Base-by-base conservation (phyloP, 2,888 invertebrate species). In the Nudaria mundana region DNA sequence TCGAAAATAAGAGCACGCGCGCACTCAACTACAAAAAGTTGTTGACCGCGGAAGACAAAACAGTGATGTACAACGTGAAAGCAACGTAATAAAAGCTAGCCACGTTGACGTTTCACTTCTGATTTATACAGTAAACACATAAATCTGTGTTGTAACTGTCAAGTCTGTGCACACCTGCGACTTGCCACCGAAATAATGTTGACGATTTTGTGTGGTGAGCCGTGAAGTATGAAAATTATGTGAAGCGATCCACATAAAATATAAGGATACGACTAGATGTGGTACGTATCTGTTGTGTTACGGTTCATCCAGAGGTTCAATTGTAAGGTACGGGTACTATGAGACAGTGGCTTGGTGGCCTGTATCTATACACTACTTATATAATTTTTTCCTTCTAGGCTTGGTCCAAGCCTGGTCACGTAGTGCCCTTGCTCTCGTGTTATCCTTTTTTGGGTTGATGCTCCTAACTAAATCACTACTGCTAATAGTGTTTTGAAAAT, bases 61-160 rank as follows among this genome's bases (percentile, higher is more conserved):
- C 72, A 80, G 77, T 83, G 82, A 85, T 78, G 70, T 76, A 83
- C 74, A 65, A 69, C 69, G 56, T 53, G 62, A 66, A 66, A 71
- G 56, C 65, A 68, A 76, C 73, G 68, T 80, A 83, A 82, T 85
- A 84, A 83, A 75, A 79, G 73, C 69, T 63, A 56, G 59, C 55
- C 53, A 52, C 64, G 66, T 62, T 79, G 79, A 79, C 77, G 71
- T 69, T 70, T 71, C 68, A 66, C 63, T 58, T 69, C 70, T 88
- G 89, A 89, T 89, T 89, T 88, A 86, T 87, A 78, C 81, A 80
- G 88, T 87, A 88, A 89, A 89, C 89, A 88, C 85, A 89, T 89
- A 89, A 89, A 89, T 89, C 88, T 79, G 88, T 86, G 85, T 86
- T 84, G 76, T 78, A 76, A 79, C 85, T 84, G 85, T 85, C 86